A percentile compares a stretch with the other conserved stretches of the same genome.
Evolutionary conservation across 92 coral and sea anemone species (phyloP).

Genomic region (Porites cylindrica): DNA sequence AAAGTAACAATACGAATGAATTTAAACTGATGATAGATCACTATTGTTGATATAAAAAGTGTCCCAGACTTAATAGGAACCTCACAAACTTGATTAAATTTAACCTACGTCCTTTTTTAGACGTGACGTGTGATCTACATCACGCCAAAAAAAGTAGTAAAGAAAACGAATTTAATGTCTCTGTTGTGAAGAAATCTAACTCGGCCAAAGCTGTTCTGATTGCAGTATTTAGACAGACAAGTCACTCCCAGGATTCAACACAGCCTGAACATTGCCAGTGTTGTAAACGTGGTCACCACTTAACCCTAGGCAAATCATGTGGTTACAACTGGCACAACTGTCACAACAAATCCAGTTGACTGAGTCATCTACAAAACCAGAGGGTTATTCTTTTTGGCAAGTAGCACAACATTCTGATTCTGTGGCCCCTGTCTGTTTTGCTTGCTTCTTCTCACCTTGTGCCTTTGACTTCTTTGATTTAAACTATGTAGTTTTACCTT

Average conservation of each 20-base stretch:
- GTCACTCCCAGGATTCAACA: conserved; percentile 43
- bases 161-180: neutral
- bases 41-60: neutral
- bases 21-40: neutral
- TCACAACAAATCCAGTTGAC: conserved; percentile 44
- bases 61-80: neutral
- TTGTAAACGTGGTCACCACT: conserved; percentile 1
- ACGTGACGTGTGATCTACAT: too few relatives aligned
- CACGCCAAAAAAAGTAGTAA: too few relatives aligned
- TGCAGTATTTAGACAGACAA: neutral
- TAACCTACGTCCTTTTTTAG: too few relatives aligned
- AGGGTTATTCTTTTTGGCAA: neutral
- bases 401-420: neutral
- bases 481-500: too few relatives aligned
- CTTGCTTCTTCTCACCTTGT: neutral
- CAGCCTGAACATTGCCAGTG: conserved; percentile 45
- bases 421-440: neutral
- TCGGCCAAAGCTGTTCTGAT: neutral
- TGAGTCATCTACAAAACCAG: neutral
- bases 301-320: conserved; percentile 32
- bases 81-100: neutral
- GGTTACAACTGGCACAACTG: conserved; percentile 36
- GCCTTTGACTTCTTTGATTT: neutral
- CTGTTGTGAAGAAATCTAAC: neutral
- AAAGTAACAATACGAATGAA: neutral